phyloP scores from a whole-genome alignment of 2,888 invertebrate species.

The Caenorhabditis sp. region DNA sequence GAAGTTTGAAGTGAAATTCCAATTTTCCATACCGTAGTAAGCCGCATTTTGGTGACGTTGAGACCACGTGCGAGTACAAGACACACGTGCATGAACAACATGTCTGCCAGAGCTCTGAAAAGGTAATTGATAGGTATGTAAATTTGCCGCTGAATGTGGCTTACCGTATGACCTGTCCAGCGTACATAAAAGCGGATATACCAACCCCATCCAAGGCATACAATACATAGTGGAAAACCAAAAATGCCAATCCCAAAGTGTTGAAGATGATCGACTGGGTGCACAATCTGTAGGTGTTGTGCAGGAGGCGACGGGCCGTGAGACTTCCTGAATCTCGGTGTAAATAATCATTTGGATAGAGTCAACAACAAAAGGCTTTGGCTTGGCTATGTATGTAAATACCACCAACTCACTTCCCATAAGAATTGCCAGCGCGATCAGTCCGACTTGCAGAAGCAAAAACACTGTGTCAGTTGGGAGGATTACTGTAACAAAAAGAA shows the following conservation, averaged over 20 bases:
- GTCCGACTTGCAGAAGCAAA: conserved; percentile 88
- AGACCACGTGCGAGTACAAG: conserved; percentile 64
- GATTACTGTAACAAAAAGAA: conserved; percentile 91
- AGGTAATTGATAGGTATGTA: no score
- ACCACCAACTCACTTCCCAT: conserved; percentile 85
- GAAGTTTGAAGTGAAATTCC: no score
- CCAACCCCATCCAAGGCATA: conserved; percentile 90
- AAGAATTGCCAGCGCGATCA: conserved; percentile 88
- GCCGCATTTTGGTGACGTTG: conserved; percentile 68
- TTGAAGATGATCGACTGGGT: conserved; percentile 57
- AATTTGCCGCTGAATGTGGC: no score
- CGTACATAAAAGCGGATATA: conserved; percentile 84
- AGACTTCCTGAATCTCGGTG: conserved; percentile 56
- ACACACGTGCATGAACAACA: conserved; percentile 62
- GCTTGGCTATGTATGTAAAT: no score
- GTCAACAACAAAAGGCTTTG: no score
- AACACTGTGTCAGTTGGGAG: conserved; percentile 90
- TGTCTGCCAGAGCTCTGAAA: conserved; percentile 64
- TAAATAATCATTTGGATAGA: no score
- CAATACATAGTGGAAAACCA: conserved; percentile 87
- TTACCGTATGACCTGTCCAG: conserved; percentile 83
- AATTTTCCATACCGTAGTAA: conserved; percentile 35
- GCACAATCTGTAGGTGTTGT: conserved; percentile 64
- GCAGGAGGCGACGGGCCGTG: conserved; percentile 59
- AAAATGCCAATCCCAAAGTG: conserved; percentile 49